Evolutionary conservation across 1,140 invertebrate species (phyloP).

Genomic region (Stenopsyche tienmushanensis): DNA sequence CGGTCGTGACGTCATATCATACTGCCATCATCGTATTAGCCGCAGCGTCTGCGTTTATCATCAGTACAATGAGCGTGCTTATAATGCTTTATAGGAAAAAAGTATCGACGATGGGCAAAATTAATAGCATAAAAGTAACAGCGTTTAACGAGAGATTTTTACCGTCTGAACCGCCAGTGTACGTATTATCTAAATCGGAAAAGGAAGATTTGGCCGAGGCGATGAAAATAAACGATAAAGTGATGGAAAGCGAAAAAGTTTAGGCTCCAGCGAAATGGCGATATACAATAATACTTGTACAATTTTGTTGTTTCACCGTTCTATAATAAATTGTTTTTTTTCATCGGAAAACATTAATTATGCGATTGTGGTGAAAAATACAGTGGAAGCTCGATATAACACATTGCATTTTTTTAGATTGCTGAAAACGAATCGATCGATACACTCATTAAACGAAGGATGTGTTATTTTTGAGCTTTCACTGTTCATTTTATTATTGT

Average conservation of each 20-base stretch:
- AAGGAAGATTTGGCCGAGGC: constrained; percentile 35
- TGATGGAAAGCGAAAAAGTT: constrained; percentile 18
- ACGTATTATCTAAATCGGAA: constrained; percentile 58
- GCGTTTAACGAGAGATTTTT: constrained; percentile 57
- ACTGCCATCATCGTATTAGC: constrained; percentile 69
- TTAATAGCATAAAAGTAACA: constrained; percentile 52
- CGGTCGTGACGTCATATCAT: constrained; percentile 66
- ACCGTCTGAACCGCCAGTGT: constrained; percentile 56
- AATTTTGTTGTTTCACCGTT: too few species aligned
- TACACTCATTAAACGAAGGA: too few species aligned
- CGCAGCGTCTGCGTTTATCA: constrained; percentile 69
- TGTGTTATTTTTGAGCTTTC: too few species aligned
- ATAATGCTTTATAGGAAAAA: constrained; percentile 67
- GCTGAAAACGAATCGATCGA: too few species aligned
- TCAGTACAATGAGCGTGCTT: constrained; percentile 67
- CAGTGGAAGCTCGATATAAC: too few species aligned
- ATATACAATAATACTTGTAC: not conserved
- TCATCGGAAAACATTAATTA: too few species aligned
- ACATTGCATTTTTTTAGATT: too few species aligned
- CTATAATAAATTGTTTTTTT: too few species aligned
- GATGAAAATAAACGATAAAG: constrained; percentile 31
- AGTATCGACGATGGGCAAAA: constrained; percentile 52
- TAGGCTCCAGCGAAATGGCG: constrained; percentile 7
- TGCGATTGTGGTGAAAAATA: too few species aligned
- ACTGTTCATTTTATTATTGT: too few species aligned